Evolutionary conservation across 2,797 vertebrate species (phyloP).

Genomic region (Sebastes hubbsi): DNA sequence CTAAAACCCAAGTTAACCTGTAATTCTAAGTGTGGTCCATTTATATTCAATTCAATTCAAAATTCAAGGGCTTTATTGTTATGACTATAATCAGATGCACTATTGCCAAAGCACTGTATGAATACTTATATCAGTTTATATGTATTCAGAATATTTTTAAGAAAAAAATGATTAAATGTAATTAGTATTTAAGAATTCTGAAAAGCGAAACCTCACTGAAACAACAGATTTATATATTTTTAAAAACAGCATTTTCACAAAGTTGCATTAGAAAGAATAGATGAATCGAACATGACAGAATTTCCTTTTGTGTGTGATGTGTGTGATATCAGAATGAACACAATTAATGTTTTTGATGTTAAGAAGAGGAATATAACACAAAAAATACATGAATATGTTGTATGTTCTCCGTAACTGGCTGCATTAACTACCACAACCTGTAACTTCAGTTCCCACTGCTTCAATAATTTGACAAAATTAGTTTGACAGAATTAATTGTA

Average conservation of each 20-base stretch:
- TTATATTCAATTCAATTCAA: background rate
- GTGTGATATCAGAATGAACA: background rate
- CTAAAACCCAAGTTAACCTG: background rate
- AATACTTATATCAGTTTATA: background rate
- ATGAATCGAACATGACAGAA: background rate
- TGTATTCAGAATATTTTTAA: background rate
- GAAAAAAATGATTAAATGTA: background rate
- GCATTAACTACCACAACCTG: background rate
- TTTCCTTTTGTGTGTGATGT: no score
- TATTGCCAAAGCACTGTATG: background rate
- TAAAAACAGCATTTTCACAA: background rate
- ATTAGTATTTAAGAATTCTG: background rate
- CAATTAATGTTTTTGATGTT: background rate
- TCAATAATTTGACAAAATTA: background rate
- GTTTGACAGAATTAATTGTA: constrained; percentile 5
- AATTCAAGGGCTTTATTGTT: background rate
- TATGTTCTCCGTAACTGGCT: background rate
- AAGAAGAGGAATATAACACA: background rate
- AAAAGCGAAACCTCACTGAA: background rate
- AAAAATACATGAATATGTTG: background rate
- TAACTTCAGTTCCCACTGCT: background rate
- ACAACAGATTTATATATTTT: background rate
- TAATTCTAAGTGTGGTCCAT: background rate
- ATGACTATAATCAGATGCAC: background rate
- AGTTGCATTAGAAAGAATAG: background rate